phyloP scores from a whole-genome alignment of 37 sponge, comb jelly and placozoan species.

The Sycon ciliatum region DNA sequence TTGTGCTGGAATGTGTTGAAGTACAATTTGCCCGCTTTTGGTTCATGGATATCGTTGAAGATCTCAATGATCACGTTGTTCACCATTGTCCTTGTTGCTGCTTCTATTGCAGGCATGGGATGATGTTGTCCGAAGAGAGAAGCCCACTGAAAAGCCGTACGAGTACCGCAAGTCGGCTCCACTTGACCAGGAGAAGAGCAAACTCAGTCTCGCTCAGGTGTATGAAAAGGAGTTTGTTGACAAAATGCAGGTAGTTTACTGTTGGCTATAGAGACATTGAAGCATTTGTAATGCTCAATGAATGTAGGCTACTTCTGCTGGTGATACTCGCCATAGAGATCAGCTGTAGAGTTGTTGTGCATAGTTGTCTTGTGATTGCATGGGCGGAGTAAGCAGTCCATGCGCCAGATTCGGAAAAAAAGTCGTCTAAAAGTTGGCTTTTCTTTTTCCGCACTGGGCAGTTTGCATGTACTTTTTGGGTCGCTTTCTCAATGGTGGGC shows the following conservation, averaged over 20 bases:
- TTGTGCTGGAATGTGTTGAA: too few relatives aligned
- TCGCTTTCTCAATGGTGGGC: too few relatives aligned
- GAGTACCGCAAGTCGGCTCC: constrained; percentile 56
- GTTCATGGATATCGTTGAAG: too few relatives aligned
- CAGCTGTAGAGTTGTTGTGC: too few relatives aligned
- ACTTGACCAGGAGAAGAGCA: constrained; percentile 88
- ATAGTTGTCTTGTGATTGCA: background rate
- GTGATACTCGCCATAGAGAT: too few relatives aligned
- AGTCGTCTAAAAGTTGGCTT: too few relatives aligned
- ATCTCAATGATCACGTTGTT: background rate
- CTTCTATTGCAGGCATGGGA: constrained; percentile 69
- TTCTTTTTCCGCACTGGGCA: too few relatives aligned
- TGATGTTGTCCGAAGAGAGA: constrained; percentile 81
- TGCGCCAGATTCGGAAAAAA: too few relatives aligned
- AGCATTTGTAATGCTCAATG: background rate
- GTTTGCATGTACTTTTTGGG: too few relatives aligned
- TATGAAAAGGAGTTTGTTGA: constrained; percentile 91
- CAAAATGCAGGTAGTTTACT: constrained; percentile 42
- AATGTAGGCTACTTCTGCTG: too few relatives aligned
- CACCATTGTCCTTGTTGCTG: background rate
- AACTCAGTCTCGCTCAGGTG: constrained; percentile 76
- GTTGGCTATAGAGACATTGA: background rate
- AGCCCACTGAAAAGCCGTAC: constrained; percentile 80
- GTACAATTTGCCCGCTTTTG: too few relatives aligned
- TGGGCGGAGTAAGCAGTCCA: constrained; percentile 22